Evolutionary conservation across 1,140 invertebrate species (phyloP), one percentile per base, ranked within the genome.

Genomic region (Acromyrmex heyeri): DNA sequence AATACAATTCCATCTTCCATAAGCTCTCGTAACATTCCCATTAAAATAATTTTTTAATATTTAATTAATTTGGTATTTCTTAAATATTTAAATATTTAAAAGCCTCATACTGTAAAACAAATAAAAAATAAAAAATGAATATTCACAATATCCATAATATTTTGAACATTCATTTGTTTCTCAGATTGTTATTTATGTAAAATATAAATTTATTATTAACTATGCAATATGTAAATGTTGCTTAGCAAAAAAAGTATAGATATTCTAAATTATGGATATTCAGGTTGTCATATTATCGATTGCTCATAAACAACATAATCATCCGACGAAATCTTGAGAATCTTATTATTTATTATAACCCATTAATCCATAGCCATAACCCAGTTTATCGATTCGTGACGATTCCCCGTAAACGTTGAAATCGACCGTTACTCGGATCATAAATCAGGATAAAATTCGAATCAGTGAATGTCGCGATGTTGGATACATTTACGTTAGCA

Each of bases 351-450:
- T n/a, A n/a, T n/a, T 21, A 21, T 21, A 21, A 21, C 0, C 21
- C 21, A 21, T 21, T 21, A 21, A 21, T 21, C 21, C 21, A 21
- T 21, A 21, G 21, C 21, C 21, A 21, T 81, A 81, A 70, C 53
- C 64, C 78, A 27, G 53, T 70, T 81, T 70, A 81, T 70, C 8
- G 77, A 81, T 57, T 70, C 65, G 21, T 44, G 34, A 81, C 65
- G 78, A 81, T 55, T 69, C 5, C 65, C 16, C 21, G n/a, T 24
- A 69, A n/a, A n/a, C n/a, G n/a, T 24, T 57, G 7, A 18, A 69
- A 69, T 55, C 48, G 44, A 79, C 7, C 21, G 34, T 69, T 38
- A 69, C 16, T 69, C 38, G 59, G 16, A 78, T 27, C 50, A 27
- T 27, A 57, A 78, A 70, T 81, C 30, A 55, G 57, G 8, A 30